Evolutionary conservation across 2,888 invertebrate species (phyloP).

Genomic region (Agrochola lychnidis): DNA sequence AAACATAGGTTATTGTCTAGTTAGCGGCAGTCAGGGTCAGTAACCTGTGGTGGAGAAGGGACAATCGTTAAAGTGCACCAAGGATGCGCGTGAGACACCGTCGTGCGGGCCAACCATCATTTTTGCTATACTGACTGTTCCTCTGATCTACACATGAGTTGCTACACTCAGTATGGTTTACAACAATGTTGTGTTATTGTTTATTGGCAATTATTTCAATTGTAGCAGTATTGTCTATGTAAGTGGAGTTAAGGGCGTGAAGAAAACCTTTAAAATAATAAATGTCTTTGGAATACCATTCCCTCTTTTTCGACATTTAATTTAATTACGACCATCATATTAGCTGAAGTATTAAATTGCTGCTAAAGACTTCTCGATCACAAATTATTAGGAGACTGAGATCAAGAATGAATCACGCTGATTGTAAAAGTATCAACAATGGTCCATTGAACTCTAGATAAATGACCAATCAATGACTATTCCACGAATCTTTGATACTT

Average conservation of each 20-base stretch:
- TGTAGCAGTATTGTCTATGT: neutral
- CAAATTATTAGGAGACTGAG: too few species aligned
- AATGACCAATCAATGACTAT: constrained; percentile 19
- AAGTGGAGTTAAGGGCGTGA: too few species aligned
- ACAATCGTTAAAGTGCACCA: constrained; percentile 77
- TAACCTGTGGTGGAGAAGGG: constrained; percentile 84
- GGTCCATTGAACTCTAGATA: constrained; percentile 36
- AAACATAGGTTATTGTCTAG: constrained; percentile 67
- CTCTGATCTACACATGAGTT: constrained; percentile 58
- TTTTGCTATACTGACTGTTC: constrained; percentile 72
- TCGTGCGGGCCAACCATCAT: constrained; percentile 81
- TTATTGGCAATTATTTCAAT: constrained; percentile 20
- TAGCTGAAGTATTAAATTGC: neutral
- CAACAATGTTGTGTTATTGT: constrained; percentile 43
- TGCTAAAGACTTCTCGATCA: neutral
- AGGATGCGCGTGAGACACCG: constrained; percentile 84
- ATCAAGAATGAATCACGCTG: constrained; percentile 8
- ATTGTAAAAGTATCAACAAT: constrained; percentile 28
- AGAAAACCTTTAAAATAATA: neutral
- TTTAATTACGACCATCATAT: neutral
- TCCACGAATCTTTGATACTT: neutral
- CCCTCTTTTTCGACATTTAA: neutral
- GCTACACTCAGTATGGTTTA: constrained; percentile 46
- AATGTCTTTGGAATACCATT: neutral
- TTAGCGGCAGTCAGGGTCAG: constrained; percentile 77